Base-by-base conservation (phyloP, 1,140 invertebrate species). In the Apis laboriosa region DNA sequence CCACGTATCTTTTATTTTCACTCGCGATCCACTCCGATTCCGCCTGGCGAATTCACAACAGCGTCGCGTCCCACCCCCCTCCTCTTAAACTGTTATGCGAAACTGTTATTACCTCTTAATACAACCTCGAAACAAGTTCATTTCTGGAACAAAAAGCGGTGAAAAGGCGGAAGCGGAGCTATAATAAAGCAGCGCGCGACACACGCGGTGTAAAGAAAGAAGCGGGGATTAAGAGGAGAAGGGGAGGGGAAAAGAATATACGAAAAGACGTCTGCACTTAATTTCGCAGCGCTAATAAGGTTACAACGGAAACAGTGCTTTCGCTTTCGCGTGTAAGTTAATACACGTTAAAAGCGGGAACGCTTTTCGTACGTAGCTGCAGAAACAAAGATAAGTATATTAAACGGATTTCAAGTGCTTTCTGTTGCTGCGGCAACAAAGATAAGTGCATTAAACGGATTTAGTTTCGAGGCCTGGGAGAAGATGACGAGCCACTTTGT, bases 361-460 rank as follows among this genome's bases (percentile, higher is more conserved):
- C 86, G 86, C 86, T 86, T 77, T 79, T 72, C 77, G 34, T 43
- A 43, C 34, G 75, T 81, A 86, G 80, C 90, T 90, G 90, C 83
- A 88, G 90, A 91, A 92, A 91, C 91, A 89, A 89, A 91, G 90
- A 91, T 91, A 92, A 92, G 89, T 92, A 86, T 89, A 92, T 92
- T 92, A 91, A 91, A 90, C 82, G 90, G 90, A 90, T 92, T 91
- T 88, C 86, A 86, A 88, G 81, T 86, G 86, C 88, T 86, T 86
- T 87, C 77, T 77, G 84, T 84, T 88, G 86, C 87, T 89, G 87
- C 87, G 87, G 84, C 87, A 88, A 89, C 87, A 88, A 85, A 89
- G 88, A 88, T 88, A 89, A 89, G 87, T 89, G 87, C 78, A 89
- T 89, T 88, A 89, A 89, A 89, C 88, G 87, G 88, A 89, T 89